phyloP scores from a whole-genome alignment of 1,140 invertebrate genomes.

The Druon quercuslanigerum region DNA sequence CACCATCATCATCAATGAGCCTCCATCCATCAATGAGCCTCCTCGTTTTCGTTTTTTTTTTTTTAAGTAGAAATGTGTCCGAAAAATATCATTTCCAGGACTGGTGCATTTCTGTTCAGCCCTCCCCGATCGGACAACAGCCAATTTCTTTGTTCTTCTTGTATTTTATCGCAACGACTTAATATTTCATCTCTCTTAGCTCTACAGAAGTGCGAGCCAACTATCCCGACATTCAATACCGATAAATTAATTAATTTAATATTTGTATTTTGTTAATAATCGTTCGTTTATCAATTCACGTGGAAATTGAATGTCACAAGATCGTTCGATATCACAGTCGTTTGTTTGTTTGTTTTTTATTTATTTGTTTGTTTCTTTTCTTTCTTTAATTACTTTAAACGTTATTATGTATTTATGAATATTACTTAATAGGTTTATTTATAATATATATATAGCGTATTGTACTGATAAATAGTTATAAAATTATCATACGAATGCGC shows the following conservation, averaged over 20 bases:
- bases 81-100: constrained; percentile 59
- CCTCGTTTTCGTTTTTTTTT: constrained; percentile 2
- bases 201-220: constrained; percentile 61
- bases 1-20: no score
- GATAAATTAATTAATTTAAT: constrained; percentile 65
- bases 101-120: constrained; percentile 67
- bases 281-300: constrained; percentile 63
- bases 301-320: constrained; percentile 75
- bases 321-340: constrained; percentile 76
- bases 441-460: constrained; percentile 67
- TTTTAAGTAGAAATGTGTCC: constrained; percentile 64
- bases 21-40: constrained; percentile 51
- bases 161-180: constrained; percentile 68
- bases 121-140: constrained; percentile 73
- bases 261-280: constrained; percentile 65
- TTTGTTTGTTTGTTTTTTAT: no score
- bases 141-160: constrained; percentile 53
- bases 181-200: constrained; percentile 60
- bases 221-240: constrained; percentile 67
- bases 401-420: constrained; percentile 72
- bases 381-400: constrained; percentile 64
- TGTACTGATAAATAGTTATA: constrained; percentile 72
- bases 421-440: constrained; percentile 68
- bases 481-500: constrained; percentile 65
- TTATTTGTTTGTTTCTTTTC: no score